A percentile compares a stretch with the other conserved stretches of the same genome.
phyloP scores from a whole-genome alignment of 2,888 invertebrate species.

The Parnassius mnemosyne region DNA sequence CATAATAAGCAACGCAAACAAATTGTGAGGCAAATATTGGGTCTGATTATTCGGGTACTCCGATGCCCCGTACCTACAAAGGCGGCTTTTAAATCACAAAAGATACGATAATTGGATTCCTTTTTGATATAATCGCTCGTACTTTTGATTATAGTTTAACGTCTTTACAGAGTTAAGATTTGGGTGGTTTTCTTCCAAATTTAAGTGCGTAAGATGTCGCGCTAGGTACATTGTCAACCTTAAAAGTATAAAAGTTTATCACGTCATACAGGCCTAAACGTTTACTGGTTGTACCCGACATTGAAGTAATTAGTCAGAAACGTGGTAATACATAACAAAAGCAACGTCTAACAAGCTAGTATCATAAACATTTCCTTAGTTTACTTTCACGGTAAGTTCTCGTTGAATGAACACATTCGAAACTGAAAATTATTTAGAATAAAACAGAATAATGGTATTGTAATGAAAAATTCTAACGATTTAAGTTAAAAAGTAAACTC shows the following conservation, averaged over 20 bases:
- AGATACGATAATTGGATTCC: slow-evolving; percentile 71
- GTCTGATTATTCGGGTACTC: slow-evolving; percentile 65
- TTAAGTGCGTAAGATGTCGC: slow-evolving; percentile 5
- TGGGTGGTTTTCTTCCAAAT: slow-evolving; percentile 19
- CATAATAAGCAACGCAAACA: slow-evolving; percentile 61
- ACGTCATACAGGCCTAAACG: slow-evolving; percentile 15
- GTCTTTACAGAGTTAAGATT: slow-evolving; percentile 38
- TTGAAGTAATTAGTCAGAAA: background rate
- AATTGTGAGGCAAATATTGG: slow-evolving; percentile 72
- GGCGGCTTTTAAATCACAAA: slow-evolving; percentile 75
- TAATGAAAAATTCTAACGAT: too few relatives aligned
- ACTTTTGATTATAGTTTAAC: slow-evolving; percentile 66
- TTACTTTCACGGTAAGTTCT: too few relatives aligned
- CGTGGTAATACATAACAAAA: background rate
- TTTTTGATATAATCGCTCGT: slow-evolving; percentile 64
- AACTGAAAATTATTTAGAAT: too few relatives aligned
- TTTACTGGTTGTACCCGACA: background rate
- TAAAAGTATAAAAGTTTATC: slow-evolving; percentile 20
- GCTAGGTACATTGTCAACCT: slow-evolving; percentile 14
- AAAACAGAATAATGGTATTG: too few relatives aligned
- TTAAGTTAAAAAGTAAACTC: too few relatives aligned
- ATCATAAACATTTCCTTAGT: too few relatives aligned
- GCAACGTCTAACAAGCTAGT: too few relatives aligned
- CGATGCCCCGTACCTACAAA: slow-evolving; percentile 46
- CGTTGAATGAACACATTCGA: too few relatives aligned